phyloP scores from a whole-genome alignment of 2,888 invertebrate genomes.

The Bombyx huttoni region DNA sequence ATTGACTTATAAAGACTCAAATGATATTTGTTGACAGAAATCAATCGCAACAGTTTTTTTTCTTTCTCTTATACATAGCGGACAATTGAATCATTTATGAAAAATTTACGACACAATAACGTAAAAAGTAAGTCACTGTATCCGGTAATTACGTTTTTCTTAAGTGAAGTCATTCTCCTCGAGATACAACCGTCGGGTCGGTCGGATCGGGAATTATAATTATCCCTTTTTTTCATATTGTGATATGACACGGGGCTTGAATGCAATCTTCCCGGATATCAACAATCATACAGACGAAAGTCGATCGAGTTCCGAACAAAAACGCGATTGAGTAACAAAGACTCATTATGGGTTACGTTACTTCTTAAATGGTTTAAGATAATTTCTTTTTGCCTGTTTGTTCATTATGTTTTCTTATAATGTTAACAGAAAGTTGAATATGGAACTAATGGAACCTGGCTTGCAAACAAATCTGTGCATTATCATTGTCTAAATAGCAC shows the following conservation, averaged over 20 bases:
- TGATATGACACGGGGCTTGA: constrained; percentile 41
- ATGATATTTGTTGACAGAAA: too few relatives aligned
- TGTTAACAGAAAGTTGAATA: too few relatives aligned
- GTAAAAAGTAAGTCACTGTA: constrained; percentile 27
- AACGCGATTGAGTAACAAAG: constrained; percentile 24
- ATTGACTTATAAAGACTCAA: too few relatives aligned
- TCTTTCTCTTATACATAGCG: too few relatives aligned
- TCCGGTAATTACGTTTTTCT: constrained; percentile 12
- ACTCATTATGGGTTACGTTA: constrained; percentile 15
- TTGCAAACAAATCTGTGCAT: too few relatives aligned
- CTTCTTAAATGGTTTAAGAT: neutral
- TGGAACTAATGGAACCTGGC: too few relatives aligned
- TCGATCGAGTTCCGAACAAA: constrained; percentile 24
- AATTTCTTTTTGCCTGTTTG: neutral
- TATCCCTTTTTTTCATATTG: constrained; percentile 52
- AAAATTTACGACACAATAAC: constrained; percentile 16
- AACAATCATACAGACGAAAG: constrained; percentile 54
- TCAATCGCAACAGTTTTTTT: too few relatives aligned
- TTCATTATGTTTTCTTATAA: too few relatives aligned
- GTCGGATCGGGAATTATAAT: constrained; percentile 49
- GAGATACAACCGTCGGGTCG: constrained; percentile 9
- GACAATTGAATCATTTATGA: neutral
- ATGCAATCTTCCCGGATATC: constrained; percentile 64
- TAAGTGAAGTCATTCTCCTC: constrained; percentile 10
- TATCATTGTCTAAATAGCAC: too few relatives aligned